Evolutionary conservation across 2,113 vertebrate species (phyloP), one percentile per base, ranked within the genome.

Genomic region (Antigone vipio): DNA sequence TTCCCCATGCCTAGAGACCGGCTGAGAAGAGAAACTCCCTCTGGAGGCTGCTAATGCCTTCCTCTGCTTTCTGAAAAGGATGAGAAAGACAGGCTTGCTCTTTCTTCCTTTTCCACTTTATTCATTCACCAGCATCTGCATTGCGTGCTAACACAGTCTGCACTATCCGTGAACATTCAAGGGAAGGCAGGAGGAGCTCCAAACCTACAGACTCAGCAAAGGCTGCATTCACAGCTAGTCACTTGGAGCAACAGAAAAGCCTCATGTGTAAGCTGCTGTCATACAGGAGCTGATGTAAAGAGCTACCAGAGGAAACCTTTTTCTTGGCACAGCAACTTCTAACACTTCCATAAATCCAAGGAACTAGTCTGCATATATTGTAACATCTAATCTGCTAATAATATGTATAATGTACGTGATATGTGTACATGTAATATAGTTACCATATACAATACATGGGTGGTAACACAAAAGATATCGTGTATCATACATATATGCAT

Each of bases 11-110:
- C 79, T 50, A 27, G 72, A 89, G 79, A 90, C 15, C 73, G 78
- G 86, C 64, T 58, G 96, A 93, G 92, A 87, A 81, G 30, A 72
- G 79, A 84, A 93, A 96, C 93, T 97, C 96, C 96, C 96, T 96
- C 96, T 95, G 92, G 92, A 96, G 96, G 95, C 55, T 94, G 91
- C 92, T 72, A 62, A 85, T 44, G 74, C 75, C 72, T 79, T 91
- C 88, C 79, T 95, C 64, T 64, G 88, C 85, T 81, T 77, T 87
- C 77, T 23, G 59, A 27, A 64, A 96, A 56, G 42, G 80, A 91
- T 72, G 52, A 60, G 77, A 63, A 81, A 91, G 71, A 59, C 66
- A 53, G 42, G 58, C 63, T 94, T 6, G 0, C 66, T 86, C 86
- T 52, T 64, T 73, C 76, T 76, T 85, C 76, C 79, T 63, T 89